phyloP scores from a whole-genome alignment of 2,888 invertebrate species.

The Rhabditophanes sp. region DNA sequence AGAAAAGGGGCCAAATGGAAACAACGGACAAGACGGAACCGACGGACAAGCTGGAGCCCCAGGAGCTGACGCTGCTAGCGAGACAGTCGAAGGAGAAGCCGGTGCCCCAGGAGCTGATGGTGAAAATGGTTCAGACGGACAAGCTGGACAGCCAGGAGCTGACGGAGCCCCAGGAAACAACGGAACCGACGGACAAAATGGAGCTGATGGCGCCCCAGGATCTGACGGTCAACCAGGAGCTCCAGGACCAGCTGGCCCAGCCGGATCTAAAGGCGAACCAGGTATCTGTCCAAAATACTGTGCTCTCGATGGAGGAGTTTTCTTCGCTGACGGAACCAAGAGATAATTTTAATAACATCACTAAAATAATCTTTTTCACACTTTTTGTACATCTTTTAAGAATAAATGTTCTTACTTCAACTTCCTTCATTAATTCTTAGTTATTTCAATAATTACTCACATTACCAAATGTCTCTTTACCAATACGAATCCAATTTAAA shows the following conservation, averaged over 20 bases:
- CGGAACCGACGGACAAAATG: slow-evolving; percentile 11
- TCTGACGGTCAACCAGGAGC: slow-evolving; percentile 13
- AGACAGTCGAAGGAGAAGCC: slow-evolving; percentile 20
- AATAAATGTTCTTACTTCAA: not conserved
- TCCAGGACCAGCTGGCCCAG: slow-evolving; percentile 16
- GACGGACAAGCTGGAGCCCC: slow-evolving; percentile 11
- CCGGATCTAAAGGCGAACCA: slow-evolving; percentile 11
- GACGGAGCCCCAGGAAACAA: slow-evolving; percentile 18
- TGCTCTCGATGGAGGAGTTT: slow-evolving; percentile 34
- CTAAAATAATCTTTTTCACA: slow-evolving; percentile 4
- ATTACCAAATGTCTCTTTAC: no score
- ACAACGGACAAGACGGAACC: slow-evolving; percentile 37
- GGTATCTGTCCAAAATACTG: slow-evolving; percentile 26
- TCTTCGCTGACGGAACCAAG: slow-evolving; percentile 40
- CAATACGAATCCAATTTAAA: no score
- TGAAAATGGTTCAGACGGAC: slow-evolving; percentile 25
- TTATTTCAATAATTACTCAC: no score
- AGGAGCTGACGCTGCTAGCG: slow-evolving; percentile 14
- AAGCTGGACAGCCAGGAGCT: slow-evolving; percentile 19
- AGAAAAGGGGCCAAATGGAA: slow-evolving; percentile 11
- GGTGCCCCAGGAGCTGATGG: slow-evolving; percentile 42
- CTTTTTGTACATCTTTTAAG: not conserved
- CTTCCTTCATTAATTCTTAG: no score
- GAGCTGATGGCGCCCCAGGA: slow-evolving; percentile 12
- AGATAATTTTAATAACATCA: no score